phyloP scores from a whole-genome alignment of 1,140 invertebrate species.

The Harlomillsia oculata region DNA sequence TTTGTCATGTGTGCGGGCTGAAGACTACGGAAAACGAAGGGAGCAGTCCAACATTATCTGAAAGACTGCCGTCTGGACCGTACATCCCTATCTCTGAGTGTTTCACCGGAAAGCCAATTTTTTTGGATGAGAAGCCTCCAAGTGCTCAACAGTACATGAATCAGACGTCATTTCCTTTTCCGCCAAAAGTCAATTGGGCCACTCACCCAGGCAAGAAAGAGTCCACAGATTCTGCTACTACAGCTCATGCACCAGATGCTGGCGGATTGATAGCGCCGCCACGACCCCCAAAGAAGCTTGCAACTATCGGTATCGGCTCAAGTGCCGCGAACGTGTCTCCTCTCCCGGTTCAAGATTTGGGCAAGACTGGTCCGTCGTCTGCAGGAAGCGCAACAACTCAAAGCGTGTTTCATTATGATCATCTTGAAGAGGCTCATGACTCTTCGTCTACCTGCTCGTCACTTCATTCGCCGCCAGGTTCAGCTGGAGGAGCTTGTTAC shows the following conservation, averaged over 20 bases:
- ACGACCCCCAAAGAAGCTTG: conserved; percentile 49
- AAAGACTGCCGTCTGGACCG: conserved; percentile 38
- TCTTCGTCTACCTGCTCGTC: conserved; percentile 41
- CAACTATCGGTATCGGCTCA: conserved; percentile 15
- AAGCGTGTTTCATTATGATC: conserved; percentile 43
- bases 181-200: conserved; percentile 32
- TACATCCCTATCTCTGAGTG: conserved; percentile 65
- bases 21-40: conserved; percentile 32
- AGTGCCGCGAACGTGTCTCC: conserved; percentile 36
- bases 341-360: conserved; percentile 36
- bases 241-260: conserved; percentile 39
- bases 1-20: conserved; percentile 55
- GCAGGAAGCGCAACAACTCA: conserved; percentile 47
- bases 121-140: conserved; percentile 28
- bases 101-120: conserved; percentile 63
- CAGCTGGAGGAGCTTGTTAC: conserved; percentile 32
- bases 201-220: conserved; percentile 23
- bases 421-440: conserved; percentile 24
- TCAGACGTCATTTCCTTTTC: conserved; percentile 26
- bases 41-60: conserved; percentile 41
- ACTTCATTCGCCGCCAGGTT: conserved; percentile 26
- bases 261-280: conserved; percentile 51
- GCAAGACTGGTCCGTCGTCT: conserved; percentile 55
- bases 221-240: conserved; percentile 1
- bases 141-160: conserved; percentile 22